Percentiles rank a stretch among this genome's conserved stretches.
These are phyloP conservation scores for Drosophila aldrichi DNA, from an alignment of 2,888 invertebrate species.

Conservation along the genomic window DNA sequence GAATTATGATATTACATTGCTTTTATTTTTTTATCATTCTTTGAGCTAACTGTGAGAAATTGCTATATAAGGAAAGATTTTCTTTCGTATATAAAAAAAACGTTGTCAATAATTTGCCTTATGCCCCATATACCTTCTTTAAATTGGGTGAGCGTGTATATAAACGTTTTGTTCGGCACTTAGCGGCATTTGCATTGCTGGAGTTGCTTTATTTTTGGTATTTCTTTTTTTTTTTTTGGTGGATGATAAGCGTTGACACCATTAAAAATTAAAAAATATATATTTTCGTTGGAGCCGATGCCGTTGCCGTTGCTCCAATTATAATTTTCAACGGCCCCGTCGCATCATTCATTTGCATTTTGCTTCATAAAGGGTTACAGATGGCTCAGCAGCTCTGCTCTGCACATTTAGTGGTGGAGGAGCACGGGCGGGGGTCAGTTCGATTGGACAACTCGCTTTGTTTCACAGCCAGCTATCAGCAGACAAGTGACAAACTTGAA, in stretches of 20 bases:
- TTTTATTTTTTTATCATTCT: neutral
- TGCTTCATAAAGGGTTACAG: constrained; percentile 30
- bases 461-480: constrained; percentile 63
- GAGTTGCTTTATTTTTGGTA: constrained; percentile 27
- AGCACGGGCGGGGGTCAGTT: constrained; percentile 1
- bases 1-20: neutral
- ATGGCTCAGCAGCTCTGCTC: constrained; percentile 3
- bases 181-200: constrained; percentile 66
- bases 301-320: constrained; percentile 64
- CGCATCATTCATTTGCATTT: constrained; percentile 75
- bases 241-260: constrained; percentile 76
- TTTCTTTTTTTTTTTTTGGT: constrained; percentile 45
- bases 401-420: neutral
- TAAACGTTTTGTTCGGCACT: constrained; percentile 74
- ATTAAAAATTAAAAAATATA: constrained; percentile 74
- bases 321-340: constrained; percentile 70
- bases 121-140: neutral
- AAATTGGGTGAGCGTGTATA: neutral
- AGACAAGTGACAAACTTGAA: constrained; percentile 74
- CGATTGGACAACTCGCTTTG: constrained; percentile 51
- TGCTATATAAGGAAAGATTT: no score
- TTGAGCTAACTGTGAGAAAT: no score
- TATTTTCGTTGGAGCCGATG: constrained; percentile 20
- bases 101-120: no score
- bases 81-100: no score